Base-by-base conservation (phyloP, 2,113 vertebrate genomes). In the Embiotoca jacksoni region DNA sequence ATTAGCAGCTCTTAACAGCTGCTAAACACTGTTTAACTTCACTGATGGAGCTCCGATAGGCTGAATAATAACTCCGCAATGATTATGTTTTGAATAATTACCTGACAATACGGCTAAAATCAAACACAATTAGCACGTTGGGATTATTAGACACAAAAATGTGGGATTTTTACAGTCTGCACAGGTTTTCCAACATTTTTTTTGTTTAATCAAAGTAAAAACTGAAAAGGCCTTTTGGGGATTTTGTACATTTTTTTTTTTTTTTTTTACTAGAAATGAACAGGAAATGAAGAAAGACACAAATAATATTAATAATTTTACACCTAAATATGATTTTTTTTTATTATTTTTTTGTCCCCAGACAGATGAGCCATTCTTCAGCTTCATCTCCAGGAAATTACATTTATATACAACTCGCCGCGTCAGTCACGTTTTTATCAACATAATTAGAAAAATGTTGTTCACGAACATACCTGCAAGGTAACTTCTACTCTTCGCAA, bases 1-100 rank as follows among this genome's bases (percentile, higher is more conserved):
- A 83, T 79, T 70, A 85, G 67, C 50, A 46, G 72, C 82, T 87
- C 75, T 78, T 69, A 84, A 62, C 47, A 33, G 75, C 72, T 30
- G 35, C 56, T 68, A 74, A 79, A 82, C 44, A 41, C 46, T 46
- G 37, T 46, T 82, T 73, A 80, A 75, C 64, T 57, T 67, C 55
- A 1, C 15, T 31, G 59, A 75, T 23, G 50, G 36, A 33, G n/a
- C 55, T 39, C 23, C 31, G 33, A 58, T 67, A 36, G 16, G 52
- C 78, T 56, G 61, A 79, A 50, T 65, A 49, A 60, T 39, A 15
- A 65, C 53, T 59, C 10, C 15, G n/a, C 37, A 62, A 56, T 16
- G 5, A 74, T 71, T 31, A 66, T 2, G 58, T 56, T 78, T 68
- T 33, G 16, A 60, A 70, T 52, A 61, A 69, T 73, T 46, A 72